Conservation (phyloP, 2,888 invertebrate species). For the Caenorhabditis sp. region DNA sequence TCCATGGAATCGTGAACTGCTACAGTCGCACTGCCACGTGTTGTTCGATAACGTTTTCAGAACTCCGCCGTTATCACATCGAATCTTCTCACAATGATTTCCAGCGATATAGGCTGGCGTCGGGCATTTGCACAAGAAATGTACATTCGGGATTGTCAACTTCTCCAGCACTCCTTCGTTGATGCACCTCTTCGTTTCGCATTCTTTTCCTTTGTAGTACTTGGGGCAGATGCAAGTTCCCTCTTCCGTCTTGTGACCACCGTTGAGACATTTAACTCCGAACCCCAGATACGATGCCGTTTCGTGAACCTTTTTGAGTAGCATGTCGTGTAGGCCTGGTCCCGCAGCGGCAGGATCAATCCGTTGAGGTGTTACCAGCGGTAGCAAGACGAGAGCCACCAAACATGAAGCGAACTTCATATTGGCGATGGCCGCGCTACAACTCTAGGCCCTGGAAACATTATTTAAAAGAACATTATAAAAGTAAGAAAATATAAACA, state of each 20-base stretch:
- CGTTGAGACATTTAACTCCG: constrained; percentile 73
- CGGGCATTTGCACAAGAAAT: constrained; percentile 69
- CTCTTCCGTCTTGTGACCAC: constrained; percentile 70
- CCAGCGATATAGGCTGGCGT: constrained; percentile 76
- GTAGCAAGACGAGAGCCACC: constrained; percentile 23
- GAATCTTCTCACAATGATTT: constrained; percentile 76
- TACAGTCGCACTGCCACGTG: constrained; percentile 73
- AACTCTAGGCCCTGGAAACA: neutral
- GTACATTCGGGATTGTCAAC: constrained; percentile 21
- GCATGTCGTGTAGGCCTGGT: constrained; percentile 57
- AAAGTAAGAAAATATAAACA: neutral
- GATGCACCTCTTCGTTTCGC: constrained; percentile 72
- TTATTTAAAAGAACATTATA: neutral
- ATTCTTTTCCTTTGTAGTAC: constrained; percentile 71
- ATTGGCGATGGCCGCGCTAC: constrained; percentile 12
- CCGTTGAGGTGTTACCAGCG: neutral
- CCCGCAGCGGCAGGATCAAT: neutral
- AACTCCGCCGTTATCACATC: constrained; percentile 73
- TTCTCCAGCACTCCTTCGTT: constrained; percentile 70
- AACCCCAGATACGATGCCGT: constrained; percentile 72
- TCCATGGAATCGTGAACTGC: constrained; percentile 67
- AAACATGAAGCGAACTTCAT: constrained; percentile 55
- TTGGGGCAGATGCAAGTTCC: constrained; percentile 72
- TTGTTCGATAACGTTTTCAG: constrained; percentile 55
- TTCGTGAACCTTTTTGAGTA: constrained; percentile 37